Evolutionary conservation across 2,113 vertebrate species (phyloP).

Genomic region (Dasyornis broadbenti): DNA sequence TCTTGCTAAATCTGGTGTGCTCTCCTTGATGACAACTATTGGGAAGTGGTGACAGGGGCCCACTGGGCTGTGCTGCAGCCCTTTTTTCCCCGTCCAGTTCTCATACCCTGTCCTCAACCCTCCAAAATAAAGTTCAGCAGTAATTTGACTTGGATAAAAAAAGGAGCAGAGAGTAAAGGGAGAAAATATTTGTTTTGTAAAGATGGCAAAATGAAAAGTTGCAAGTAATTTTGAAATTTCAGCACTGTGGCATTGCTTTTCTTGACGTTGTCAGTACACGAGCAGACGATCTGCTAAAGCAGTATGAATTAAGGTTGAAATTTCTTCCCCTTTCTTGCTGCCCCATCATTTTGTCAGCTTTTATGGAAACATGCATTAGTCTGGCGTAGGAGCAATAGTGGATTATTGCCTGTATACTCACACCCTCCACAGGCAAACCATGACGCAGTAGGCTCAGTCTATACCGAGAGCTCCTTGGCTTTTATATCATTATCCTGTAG

Average conservation of each 20-base stretch:
- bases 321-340: neutral
- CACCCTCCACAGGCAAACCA: neutral
- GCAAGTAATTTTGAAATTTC: neutral
- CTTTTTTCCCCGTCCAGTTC: neutral
- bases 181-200: neutral
- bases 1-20: neutral
- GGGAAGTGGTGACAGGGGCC: neutral
- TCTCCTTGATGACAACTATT: neutral
- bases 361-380: neutral
- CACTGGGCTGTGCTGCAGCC: neutral
- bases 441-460: accelerated
- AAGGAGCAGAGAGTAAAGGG: neutral
- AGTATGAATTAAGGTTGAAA: neutral
- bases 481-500: neutral
- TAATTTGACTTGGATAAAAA: neutral
- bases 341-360: neutral
- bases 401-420: neutral
- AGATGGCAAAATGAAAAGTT: neutral
- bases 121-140: neutral
- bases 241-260: neutral
- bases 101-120: neutral
- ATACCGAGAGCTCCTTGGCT: neutral
- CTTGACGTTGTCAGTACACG: neutral
- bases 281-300: neutral
- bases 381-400: neutral